phyloP scores from a whole-genome alignment of 2,113 vertebrate genomes.

The Anoura caudifer region DNA sequence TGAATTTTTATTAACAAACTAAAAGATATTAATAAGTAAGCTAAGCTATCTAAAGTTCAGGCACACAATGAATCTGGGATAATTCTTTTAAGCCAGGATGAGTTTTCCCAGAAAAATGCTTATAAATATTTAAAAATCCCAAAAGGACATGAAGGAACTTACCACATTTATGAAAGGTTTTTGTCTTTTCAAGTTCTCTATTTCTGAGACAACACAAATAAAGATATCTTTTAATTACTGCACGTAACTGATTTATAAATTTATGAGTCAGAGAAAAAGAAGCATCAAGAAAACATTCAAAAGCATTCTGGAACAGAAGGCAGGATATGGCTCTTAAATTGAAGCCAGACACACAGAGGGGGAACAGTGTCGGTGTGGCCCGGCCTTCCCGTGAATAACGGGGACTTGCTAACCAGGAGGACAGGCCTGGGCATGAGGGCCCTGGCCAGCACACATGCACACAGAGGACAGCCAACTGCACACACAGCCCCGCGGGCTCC shows the following conservation, averaged over 20 bases:
- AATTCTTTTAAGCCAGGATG: slow-evolving; percentile 37
- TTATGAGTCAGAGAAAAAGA: not conserved
- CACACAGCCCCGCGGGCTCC: not conserved
- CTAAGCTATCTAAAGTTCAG: slow-evolving; percentile 19
- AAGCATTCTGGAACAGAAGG: slow-evolving; percentile 17
- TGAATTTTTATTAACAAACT: slow-evolving; percentile 59
- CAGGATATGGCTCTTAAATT: slow-evolving; percentile 49
- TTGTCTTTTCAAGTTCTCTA: slow-evolving; percentile 19
- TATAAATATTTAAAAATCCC: slow-evolving; percentile 50
- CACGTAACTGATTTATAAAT: slow-evolving; percentile 45
- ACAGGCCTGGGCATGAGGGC: slow-evolving; percentile 49
- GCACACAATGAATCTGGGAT: slow-evolving; percentile 30
- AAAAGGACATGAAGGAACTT: slow-evolving; percentile 10
- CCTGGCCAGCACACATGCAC: not conserved
- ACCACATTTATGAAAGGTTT: not conserved
- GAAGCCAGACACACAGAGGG: not conserved
- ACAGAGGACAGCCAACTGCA: not conserved
- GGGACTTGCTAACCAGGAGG: slow-evolving; percentile 12
- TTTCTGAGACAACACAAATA: slow-evolving; percentile 23
- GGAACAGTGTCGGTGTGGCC: slow-evolving; percentile 56
- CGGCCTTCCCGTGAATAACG: slow-evolving; percentile 38
- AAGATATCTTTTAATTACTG: slow-evolving; percentile 40
- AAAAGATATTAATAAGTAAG: slow-evolving; percentile 54
- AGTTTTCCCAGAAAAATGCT: slow-evolving; percentile 39
- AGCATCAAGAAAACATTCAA: slow-evolving; percentile 19